A percentile compares a stretch with the other conserved stretches of the same genome.
These are phyloP conservation scores for Tinea semifulvella DNA, from an alignment of 2,888 invertebrate species.

Conservation along the genomic window DNA sequence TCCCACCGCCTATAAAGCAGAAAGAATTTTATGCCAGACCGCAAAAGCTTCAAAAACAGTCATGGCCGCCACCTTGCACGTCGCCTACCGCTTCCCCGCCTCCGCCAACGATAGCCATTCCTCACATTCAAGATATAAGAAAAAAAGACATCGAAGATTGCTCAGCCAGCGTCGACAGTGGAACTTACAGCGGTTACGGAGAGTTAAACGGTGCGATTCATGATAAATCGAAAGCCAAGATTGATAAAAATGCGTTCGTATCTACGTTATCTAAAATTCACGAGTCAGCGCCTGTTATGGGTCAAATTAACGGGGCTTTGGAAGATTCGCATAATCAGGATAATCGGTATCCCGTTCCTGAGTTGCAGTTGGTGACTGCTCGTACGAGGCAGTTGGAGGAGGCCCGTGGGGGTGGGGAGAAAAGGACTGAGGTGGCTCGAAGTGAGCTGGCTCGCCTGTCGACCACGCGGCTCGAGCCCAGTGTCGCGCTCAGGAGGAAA, in stretches of 20 bases:
- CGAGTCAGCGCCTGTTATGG: slow-evolving; percentile 59
- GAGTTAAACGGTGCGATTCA: slow-evolving; percentile 49
- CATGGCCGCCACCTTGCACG: slow-evolving; percentile 72
- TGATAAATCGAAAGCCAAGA: slow-evolving; percentile 47
- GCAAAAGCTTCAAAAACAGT: slow-evolving; percentile 75
- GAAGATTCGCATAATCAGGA: slow-evolving; percentile 45
- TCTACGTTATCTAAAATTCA: slow-evolving; percentile 71
- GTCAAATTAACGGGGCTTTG: slow-evolving; percentile 54
- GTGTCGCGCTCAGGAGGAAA: slow-evolving; percentile 75
- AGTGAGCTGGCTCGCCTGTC: slow-evolving; percentile 74
- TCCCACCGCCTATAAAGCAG: slow-evolving; percentile 63
- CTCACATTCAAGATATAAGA: slow-evolving; percentile 26
- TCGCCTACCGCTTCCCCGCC: slow-evolving; percentile 72
- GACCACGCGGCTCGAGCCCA: slow-evolving; percentile 75
- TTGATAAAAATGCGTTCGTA: slow-evolving; percentile 62
- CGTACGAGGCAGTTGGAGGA: slow-evolving; percentile 79
- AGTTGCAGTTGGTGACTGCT: slow-evolving; percentile 75
- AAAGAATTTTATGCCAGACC: slow-evolving; percentile 83
- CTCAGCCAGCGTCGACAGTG: slow-evolving; percentile 56
- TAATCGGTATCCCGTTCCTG: slow-evolving; percentile 52
- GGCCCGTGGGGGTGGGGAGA: slow-evolving; percentile 69
- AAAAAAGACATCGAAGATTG: slow-evolving; percentile 51
- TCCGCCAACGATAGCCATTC: slow-evolving; percentile 26
- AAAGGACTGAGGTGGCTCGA: slow-evolving; percentile 72
- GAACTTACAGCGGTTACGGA: slow-evolving; percentile 54